These are phyloP conservation scores for Bolborhynchus lineola DNA, from an alignment of 2,113 vertebrate genomes.

Conservation along the genomic window DNA sequence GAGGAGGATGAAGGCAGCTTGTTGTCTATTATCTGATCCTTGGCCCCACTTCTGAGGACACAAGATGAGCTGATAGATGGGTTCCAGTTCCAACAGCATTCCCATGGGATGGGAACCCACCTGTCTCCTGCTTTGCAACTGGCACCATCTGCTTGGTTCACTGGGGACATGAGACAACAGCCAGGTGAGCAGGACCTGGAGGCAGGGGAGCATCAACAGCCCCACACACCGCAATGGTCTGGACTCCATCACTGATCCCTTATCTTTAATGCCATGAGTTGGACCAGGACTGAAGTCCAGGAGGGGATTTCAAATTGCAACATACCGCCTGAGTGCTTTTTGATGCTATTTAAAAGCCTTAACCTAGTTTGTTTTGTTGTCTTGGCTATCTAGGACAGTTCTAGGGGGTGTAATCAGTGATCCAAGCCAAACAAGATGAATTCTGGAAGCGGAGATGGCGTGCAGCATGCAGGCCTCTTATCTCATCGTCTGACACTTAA, in stretches of 20 bases:
- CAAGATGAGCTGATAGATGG: neutral
- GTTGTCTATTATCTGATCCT: neutral
- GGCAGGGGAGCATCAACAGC: neutral
- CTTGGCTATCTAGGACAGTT: neutral
- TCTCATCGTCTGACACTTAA: constrained; percentile 50
- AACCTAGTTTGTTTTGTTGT: neutral
- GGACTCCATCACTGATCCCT: neutral
- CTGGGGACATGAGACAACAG: neutral
- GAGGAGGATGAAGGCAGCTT: neutral
- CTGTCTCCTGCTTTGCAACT: neutral
- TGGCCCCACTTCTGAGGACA: constrained; percentile 8
- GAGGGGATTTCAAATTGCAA: neutral
- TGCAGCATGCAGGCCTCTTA: neutral
- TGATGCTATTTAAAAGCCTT: neutral
- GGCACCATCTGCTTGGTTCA: rapidly evolving
- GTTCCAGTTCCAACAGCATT: neutral
- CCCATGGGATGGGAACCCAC: neutral
- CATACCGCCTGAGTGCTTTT: neutral
- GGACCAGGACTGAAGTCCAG: neutral
- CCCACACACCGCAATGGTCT: rapidly evolving
- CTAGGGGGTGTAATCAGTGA: neutral
- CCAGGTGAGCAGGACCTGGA: neutral
- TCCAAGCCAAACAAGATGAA: neutral
- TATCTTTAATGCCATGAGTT: neutral
- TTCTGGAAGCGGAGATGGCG: constrained; percentile 21